These are phyloP conservation scores for Camelus bactrianus DNA, from an alignment of 2,113 vertebrate genomes.

Conservation along the genomic window DNA sequence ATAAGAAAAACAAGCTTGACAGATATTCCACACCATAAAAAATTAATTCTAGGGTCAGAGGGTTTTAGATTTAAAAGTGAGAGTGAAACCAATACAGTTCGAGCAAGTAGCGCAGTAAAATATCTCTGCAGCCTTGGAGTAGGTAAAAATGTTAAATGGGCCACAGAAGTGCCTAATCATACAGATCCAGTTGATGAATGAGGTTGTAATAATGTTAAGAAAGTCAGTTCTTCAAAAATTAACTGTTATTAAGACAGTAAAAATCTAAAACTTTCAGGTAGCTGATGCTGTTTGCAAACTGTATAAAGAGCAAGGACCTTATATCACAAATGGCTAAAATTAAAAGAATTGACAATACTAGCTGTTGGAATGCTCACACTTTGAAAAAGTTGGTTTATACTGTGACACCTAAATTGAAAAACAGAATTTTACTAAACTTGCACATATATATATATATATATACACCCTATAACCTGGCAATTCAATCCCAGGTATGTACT, in stretches of 20 bases:
- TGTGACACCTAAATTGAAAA: neutral
- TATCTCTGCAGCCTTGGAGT: neutral
- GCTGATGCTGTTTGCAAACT: neutral
- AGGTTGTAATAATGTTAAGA: neutral
- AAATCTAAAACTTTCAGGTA: neutral
- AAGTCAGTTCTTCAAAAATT: neutral
- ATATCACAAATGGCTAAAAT: neutral
- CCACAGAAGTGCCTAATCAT: neutral
- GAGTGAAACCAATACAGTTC: neutral
- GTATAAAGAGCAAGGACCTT: neutral
- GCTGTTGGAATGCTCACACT: neutral
- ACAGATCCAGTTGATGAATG: neutral
- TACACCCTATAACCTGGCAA: neutral
- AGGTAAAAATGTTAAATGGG: neutral
- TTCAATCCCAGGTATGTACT: neutral
- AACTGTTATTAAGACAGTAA: neutral
- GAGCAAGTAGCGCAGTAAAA: neutral
- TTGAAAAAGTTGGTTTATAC: neutral
- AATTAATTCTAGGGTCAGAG: neutral
- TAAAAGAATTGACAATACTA: neutral
- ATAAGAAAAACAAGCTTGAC: slow-evolving; percentile 57
- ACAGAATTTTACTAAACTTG: neutral
- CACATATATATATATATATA: neutral
- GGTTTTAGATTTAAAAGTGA: neutral
- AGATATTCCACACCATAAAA: slow-evolving; percentile 20